Percentiles rank a stretch among this genome's conserved stretches.
These are phyloP conservation scores for Heliconius melpomene DNA, from an alignment of 1,140 invertebrate species.

Conservation along the genomic window DNA sequence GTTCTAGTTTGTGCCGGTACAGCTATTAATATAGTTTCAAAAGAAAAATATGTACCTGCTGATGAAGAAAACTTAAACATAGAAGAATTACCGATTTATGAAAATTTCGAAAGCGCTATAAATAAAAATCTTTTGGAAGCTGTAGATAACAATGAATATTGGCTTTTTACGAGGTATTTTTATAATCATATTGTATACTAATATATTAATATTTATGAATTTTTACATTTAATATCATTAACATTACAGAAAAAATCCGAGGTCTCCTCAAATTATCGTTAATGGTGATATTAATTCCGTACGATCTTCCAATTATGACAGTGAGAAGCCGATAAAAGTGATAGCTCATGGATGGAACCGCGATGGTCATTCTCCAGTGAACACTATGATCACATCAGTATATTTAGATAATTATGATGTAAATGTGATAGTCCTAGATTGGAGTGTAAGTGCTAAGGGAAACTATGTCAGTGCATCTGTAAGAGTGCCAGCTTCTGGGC, in stretches of 20 bases:
- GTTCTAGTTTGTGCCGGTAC: background rate
- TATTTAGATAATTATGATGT: slow-evolving; percentile 69
- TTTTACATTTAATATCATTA: background rate
- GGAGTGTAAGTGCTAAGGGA: slow-evolving; percentile 65
- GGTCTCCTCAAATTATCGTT: slow-evolving; percentile 40
- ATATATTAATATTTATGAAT: background rate
- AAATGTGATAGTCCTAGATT: slow-evolving; percentile 82
- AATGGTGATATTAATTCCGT: slow-evolving; percentile 45
- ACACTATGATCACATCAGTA: slow-evolving; percentile 46
- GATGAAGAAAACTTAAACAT: background rate
- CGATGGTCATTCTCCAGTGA: slow-evolving; percentile 44
- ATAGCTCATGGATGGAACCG: slow-evolving; percentile 55
- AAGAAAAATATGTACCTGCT: background rate
- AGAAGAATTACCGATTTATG: slow-evolving; percentile 1
- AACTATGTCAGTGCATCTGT: slow-evolving; percentile 76
- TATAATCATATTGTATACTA: slow-evolving; percentile 23
- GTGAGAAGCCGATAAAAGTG: slow-evolving; percentile 45
- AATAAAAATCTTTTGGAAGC: slow-evolving; percentile 17
- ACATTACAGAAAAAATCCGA: slow-evolving; percentile 47
- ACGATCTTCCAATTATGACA: slow-evolving; percentile 48
- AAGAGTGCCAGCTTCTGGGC: slow-evolving; percentile 78
- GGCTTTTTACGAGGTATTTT: slow-evolving; percentile 51
- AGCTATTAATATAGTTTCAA: background rate
- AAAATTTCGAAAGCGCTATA: background rate
- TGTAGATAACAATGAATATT: slow-evolving; percentile 45